Conservation (phyloP, 2,797 vertebrate species). For the Champsocephalus esox region DNA sequence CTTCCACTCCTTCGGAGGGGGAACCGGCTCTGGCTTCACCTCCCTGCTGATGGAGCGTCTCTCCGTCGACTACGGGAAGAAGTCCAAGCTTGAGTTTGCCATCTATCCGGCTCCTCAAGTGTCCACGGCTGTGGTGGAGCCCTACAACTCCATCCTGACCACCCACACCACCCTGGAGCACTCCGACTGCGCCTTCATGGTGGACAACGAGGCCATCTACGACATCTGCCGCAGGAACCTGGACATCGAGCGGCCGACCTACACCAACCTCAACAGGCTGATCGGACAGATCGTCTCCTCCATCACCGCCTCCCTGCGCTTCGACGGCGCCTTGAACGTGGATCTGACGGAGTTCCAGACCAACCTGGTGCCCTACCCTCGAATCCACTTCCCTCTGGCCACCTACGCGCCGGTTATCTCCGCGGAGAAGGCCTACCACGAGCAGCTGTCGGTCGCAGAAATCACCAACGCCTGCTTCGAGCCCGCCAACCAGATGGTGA, state of each 20-base stretch:
- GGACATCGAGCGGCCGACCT: conserved; percentile 87
- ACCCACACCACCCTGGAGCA: conserved; percentile 85
- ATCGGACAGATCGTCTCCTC: conserved; percentile 86
- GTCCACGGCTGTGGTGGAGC: conserved; percentile 85
- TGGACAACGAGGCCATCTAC: conserved; percentile 88
- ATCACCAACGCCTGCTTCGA: conserved; percentile 87
- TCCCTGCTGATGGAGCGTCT: conserved; percentile 89
- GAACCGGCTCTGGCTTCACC: conserved; percentile 89
- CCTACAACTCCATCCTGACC: conserved; percentile 89
- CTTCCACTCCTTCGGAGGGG: conserved; percentile 87
- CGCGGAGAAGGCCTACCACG: conserved; percentile 84
- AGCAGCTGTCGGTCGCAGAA: conserved; percentile 81
- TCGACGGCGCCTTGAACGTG: conserved; percentile 83
- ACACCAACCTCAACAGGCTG: conserved; percentile 87
- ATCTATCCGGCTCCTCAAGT: conserved; percentile 79
- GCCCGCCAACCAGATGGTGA: conserved; percentile 81
- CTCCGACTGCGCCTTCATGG: conserved; percentile 88
- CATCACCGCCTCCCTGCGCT: conserved; percentile 83
- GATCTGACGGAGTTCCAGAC: conserved; percentile 86
- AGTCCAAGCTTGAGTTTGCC: conserved; percentile 86
- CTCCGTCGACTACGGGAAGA: conserved; percentile 88
- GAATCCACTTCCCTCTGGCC: conserved; percentile 63
- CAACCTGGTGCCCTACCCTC: conserved; percentile 78
- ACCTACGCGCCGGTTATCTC: conserved; percentile 85
- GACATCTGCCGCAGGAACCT: conserved; percentile 88